A percentile compares a stretch with the other conserved stretches of the same genome.
Evolutionary conservation across 2,113 vertebrate genomes (phyloP).

Genomic region (Phycodurus eques): DNA sequence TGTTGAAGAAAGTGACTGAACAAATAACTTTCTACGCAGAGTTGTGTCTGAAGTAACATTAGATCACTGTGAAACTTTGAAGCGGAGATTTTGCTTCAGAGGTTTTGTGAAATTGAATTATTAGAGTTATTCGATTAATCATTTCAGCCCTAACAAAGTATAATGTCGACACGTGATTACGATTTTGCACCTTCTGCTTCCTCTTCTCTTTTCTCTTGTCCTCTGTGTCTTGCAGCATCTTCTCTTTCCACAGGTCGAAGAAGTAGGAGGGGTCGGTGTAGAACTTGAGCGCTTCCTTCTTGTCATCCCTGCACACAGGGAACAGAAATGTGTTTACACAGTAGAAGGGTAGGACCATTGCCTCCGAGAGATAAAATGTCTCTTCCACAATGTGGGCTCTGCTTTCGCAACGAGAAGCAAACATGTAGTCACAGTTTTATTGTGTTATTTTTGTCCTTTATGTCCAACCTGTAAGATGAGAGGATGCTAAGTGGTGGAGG

Average conservation of each 20-base stretch:
- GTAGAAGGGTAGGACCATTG: no score
- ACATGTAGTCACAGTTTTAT: background rate
- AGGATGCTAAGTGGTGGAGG: constrained; percentile 94
- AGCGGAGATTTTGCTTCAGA: no score
- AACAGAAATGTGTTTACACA: background rate
- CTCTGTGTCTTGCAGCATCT: constrained; percentile 98
- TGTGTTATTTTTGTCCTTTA: background rate
- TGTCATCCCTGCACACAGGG: constrained; percentile 83
- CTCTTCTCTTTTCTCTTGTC: constrained; percentile 94
- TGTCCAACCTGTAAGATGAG: constrained; percentile 83
- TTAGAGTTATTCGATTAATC: no score
- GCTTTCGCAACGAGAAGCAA: background rate
- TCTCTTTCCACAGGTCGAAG: constrained; percentile 98
- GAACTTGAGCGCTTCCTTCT: constrained; percentile 94
- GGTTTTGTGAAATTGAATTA: no score
- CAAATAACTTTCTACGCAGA: no score
- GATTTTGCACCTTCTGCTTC: constrained; percentile 69
- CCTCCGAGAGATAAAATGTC: background rate
- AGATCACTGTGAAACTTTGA: no score
- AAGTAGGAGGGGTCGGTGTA: constrained; percentile 99
- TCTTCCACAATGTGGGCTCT: background rate
- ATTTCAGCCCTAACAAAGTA: background rate
- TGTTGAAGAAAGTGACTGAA: no score
- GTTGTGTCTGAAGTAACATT: no score
- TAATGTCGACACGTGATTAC: background rate